Evolutionary conservation across 2,797 vertebrate genomes (phyloP).

Genomic region (Ctenopoma kingsleyae): DNA sequence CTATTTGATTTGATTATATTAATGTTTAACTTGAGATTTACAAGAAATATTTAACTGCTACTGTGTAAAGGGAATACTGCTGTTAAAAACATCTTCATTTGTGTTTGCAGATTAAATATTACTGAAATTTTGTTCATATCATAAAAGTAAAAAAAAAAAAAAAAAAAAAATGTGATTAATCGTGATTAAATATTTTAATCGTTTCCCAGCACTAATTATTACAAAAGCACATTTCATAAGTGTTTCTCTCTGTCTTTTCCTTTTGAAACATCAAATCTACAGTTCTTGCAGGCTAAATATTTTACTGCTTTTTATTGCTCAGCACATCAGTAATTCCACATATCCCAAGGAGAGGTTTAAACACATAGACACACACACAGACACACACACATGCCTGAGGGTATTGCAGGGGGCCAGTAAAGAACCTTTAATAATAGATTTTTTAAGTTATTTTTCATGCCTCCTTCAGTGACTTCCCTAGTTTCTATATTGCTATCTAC

Average conservation of each 20-base stretch:
- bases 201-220: too few species aligned
- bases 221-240: too few species aligned
- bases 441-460: constrained; percentile 33
- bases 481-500: background rate
- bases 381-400: constrained; percentile 6
- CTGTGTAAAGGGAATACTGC: too few species aligned
- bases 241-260: background rate
- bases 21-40: too few species aligned
- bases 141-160: too few species aligned
- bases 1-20: too few species aligned
- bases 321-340: constrained; percentile 35
- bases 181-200: too few species aligned
- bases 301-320: constrained; percentile 23
- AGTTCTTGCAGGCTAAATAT: background rate
- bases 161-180: too few species aligned
- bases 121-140: too few species aligned
- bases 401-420: constrained; percentile 26
- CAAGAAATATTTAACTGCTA: too few species aligned
- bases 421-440: constrained; percentile 49
- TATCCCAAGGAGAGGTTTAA: constrained; percentile 12
- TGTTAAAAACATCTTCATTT: too few species aligned
- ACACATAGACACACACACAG: constrained; percentile 1
- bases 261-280: background rate
- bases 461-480: constrained; percentile 4
- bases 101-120: too few species aligned